A percentile compares a stretch with the other conserved stretches of the same genome.
Evolutionary conservation across 2,113 vertebrate genomes (phyloP).

Genomic region (Progne subis): DNA sequence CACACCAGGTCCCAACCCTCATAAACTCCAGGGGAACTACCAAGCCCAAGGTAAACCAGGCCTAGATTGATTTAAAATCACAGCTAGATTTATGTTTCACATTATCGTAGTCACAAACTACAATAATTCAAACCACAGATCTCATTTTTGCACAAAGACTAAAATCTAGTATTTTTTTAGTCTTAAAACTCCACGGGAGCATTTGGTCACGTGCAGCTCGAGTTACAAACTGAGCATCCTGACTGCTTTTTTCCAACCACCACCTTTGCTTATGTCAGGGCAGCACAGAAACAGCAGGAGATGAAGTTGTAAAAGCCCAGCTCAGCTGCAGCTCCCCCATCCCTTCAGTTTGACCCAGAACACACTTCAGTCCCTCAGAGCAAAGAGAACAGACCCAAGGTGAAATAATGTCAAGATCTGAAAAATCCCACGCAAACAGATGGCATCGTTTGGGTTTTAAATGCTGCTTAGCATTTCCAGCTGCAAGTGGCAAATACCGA

Average conservation of each 20-base stretch:
- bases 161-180: background rate
- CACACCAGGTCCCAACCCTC: background rate
- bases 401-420: background rate
- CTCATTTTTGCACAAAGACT: background rate
- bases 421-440: background rate
- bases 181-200: background rate
- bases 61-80: background rate
- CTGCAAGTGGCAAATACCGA: slow-evolving; percentile 18
- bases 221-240: rapidly evolving
- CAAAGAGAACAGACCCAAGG: background rate
- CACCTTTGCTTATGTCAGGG: rapidly evolving
- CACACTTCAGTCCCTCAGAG: background rate
- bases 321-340: background rate
- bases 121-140: background rate
- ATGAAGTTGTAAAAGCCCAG: background rate
- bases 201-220: rapidly evolving
- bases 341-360: background rate
- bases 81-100: background rate
- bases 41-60: rapidly evolving
- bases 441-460: background rate
- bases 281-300: background rate
- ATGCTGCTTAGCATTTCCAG: slow-evolving; percentile 39
- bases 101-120: background rate
- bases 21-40: background rate
- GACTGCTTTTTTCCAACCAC: background rate